Percentiles rank a stretch among this genome's conserved stretches.
Conservation (phyloP, 37 sponge, comb jelly and placozoan species). For the Chondrilla cf. caribensis region DNA sequence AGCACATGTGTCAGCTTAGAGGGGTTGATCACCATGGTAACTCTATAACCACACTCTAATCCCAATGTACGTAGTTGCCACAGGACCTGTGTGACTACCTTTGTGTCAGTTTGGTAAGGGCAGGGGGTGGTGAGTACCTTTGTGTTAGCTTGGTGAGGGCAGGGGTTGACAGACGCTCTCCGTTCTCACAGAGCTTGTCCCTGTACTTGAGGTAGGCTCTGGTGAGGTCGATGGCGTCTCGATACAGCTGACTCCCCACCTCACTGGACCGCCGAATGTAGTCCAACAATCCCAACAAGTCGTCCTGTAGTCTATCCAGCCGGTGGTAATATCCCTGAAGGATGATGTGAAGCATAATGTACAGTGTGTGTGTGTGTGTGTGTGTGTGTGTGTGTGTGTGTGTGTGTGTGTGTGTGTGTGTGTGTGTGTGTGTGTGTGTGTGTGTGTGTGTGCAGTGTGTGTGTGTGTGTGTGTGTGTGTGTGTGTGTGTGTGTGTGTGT, state of each 20-base stretch:
- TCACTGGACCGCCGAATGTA: constrained; percentile 17
- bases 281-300: constrained; percentile 41
- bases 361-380: not conserved
- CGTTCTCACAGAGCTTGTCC: constrained; percentile 52
- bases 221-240: constrained; percentile 31
- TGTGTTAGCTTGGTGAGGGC: constrained; percentile 41
- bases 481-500: not conserved
- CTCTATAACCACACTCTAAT: no score
- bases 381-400: not conserved
- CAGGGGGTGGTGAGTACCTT: no score
- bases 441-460: not conserved
- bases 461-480: not conserved
- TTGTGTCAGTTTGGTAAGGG: no score
- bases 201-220: constrained; percentile 42
- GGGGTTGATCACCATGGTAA: no score
- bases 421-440: no score
- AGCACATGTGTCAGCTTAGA: no score
- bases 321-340: constrained; percentile 42
- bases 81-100: no score
- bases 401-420: not conserved
- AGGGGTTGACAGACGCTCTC: constrained; percentile 48
- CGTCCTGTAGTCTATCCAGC: constrained; percentile 60
- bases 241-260: constrained; percentile 3
- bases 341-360: not conserved
- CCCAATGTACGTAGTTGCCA: no score